Percentiles rank a stretch among this genome's conserved stretches.
These are phyloP conservation scores for Brienomyrus brachyistius DNA, from an alignment of 2,113 vertebrate species.

Conservation along the genomic window DNA sequence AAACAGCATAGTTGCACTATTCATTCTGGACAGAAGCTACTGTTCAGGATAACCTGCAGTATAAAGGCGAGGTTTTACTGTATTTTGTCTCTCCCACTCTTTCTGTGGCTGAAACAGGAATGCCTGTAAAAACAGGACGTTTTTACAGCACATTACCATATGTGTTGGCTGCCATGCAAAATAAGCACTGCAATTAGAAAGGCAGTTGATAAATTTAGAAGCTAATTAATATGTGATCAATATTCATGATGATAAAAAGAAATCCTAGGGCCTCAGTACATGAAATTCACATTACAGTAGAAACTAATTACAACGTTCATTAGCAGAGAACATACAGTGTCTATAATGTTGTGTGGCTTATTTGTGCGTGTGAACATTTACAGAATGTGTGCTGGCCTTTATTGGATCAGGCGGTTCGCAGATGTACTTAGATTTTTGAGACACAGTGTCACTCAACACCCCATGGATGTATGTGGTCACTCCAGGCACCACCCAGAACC, in stretches of 20 bases:
- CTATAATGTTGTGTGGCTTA: neutral
- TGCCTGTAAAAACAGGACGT: neutral
- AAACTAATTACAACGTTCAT: conserved; percentile 17
- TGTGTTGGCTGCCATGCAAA: conserved; percentile 21
- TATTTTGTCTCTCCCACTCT: neutral
- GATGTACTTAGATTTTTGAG: neutral
- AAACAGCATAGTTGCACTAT: neutral
- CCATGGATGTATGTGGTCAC: neutral
- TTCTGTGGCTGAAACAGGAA: neutral
- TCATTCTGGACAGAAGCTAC: neutral
- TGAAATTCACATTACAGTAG: conserved; percentile 19
- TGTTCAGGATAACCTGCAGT: neutral
- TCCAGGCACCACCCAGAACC: conserved; percentile 28
- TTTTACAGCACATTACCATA: conserved; percentile 11
- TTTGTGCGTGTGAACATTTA: neutral
- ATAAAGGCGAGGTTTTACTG: neutral
- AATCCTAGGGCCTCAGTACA: conserved; percentile 22
- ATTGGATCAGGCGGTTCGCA: neutral
- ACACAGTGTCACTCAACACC: neutral
- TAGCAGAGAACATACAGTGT: neutral
- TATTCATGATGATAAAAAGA: conserved; percentile 51
- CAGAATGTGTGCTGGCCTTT: neutral
- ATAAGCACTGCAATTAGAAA: conserved; percentile 45
- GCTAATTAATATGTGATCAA: conserved; percentile 69
- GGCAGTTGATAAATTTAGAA: conserved; percentile 62